phyloP scores from a whole-genome alignment of 2,113 vertebrate species.

The Oryctolagus cuniculus region DNA sequence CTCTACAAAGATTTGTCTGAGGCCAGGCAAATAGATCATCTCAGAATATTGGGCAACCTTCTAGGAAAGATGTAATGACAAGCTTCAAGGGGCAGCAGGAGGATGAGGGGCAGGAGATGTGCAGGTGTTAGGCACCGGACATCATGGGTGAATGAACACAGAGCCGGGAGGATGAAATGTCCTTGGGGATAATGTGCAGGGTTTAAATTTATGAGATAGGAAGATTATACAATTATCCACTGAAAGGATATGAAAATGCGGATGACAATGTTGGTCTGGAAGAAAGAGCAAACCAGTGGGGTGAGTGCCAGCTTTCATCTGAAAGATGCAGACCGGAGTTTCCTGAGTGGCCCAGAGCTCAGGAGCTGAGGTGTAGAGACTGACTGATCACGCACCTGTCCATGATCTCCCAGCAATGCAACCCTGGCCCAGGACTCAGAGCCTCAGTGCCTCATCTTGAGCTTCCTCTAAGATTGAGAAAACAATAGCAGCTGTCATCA shows the following conservation, averaged over 20 bases:
- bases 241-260: background rate
- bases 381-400: background rate
- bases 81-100: background rate
- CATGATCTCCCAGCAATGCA: accelerated
- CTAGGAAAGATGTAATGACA: background rate
- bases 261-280: background rate
- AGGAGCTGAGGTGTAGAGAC: background rate
- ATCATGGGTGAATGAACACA: background rate
- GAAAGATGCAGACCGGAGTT: background rate
- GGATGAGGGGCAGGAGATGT: background rate
- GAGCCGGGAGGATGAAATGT: accelerated
- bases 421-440: background rate
- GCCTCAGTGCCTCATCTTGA: too few species aligned
- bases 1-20: constrained; percentile 33
- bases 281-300: background rate
- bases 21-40: background rate
- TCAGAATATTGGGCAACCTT: background rate
- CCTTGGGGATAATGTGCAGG: background rate
- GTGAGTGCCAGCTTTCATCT: background rate
- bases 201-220: too few species aligned
- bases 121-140: background rate
- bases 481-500: background rate
- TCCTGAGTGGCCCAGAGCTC: background rate
- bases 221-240: background rate
- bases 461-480: background rate